Evolutionary conservation across 2,113 vertebrate species (phyloP).

Genomic region (Siniperca chuatsi): DNA sequence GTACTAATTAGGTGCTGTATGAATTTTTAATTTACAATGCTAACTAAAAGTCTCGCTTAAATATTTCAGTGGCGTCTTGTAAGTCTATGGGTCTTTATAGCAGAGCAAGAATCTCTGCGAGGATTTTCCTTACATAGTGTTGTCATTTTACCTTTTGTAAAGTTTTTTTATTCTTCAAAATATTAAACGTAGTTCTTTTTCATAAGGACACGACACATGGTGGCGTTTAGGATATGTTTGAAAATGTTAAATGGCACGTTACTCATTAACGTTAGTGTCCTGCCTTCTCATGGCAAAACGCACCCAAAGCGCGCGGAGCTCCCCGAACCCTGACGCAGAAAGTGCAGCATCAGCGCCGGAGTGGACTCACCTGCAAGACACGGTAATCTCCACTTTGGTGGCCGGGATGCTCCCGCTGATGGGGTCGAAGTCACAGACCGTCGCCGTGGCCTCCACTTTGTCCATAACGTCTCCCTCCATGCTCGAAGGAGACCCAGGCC

Average conservation of each 20-base stretch:
- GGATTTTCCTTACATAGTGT: not conserved
- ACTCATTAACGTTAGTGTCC: not conserved
- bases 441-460: conserved; percentile 89
- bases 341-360: not conserved
- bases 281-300: not conserved
- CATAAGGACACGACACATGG: fast-evolving
- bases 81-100: not conserved
- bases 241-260: not conserved
- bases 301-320: conserved; percentile 38
- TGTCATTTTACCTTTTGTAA: not conserved
- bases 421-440: conserved; percentile 89
- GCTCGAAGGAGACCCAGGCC: conserved; percentile 73
- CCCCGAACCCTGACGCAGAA: conserved; percentile 27
- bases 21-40: not conserved
- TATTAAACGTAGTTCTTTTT: not conserved
- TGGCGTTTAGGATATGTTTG: not conserved
- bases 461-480: conserved; percentile 91
- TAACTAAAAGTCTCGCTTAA: not conserved
- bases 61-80: not conserved
- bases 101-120: no score
- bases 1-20: not conserved
- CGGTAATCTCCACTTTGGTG: conserved; percentile 96
- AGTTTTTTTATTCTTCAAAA: conserved; percentile 7
- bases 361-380: conserved; percentile 91
- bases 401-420: conserved; percentile 91